Conservation (phyloP, 2,888 invertebrate species). For the Apamea sordens region DNA sequence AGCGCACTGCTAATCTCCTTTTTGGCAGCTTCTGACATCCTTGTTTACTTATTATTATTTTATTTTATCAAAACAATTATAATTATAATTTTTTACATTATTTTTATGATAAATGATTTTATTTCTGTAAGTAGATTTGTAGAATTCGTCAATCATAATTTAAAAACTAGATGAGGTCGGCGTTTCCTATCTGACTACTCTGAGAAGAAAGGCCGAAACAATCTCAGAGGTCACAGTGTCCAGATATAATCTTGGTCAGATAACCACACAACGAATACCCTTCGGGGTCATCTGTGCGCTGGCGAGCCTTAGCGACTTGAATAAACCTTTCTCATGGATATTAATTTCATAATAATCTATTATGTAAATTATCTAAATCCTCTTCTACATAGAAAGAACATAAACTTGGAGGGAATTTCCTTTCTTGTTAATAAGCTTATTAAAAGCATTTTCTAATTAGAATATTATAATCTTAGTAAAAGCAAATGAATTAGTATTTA, state of each 20-base stretch:
- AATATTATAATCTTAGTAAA: slow-evolving; percentile 22
- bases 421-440: slow-evolving; percentile 38
- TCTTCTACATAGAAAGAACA: slow-evolving; percentile 25
- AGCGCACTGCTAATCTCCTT: background rate
- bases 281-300: background rate
- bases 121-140: too few species aligned
- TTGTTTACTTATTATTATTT: background rate
- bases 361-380: slow-evolving; percentile 2
- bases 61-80: background rate
- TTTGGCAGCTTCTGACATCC: background rate
- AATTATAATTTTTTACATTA: too few species aligned
- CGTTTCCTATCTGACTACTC: too few species aligned
- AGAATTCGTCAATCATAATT: too few species aligned
- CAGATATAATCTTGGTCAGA: too few species aligned
- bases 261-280: background rate
- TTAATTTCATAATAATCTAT: slow-evolving; percentile 10
- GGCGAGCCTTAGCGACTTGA: background rate
- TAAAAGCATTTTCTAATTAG: slow-evolving; percentile 38
- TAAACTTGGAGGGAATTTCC: slow-evolving; percentile 8
- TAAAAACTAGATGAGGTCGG: too few species aligned
- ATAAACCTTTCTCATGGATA: background rate
- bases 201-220: too few species aligned
- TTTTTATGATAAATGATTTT: too few species aligned
- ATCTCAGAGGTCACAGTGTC: too few species aligned
- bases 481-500: slow-evolving; percentile 30